A percentile compares a stretch with the other conserved stretches of the same genome.
These are phyloP conservation scores for Chloroclystis v-ata DNA, from an alignment of 2,888 invertebrate genomes.

Conservation along the genomic window DNA sequence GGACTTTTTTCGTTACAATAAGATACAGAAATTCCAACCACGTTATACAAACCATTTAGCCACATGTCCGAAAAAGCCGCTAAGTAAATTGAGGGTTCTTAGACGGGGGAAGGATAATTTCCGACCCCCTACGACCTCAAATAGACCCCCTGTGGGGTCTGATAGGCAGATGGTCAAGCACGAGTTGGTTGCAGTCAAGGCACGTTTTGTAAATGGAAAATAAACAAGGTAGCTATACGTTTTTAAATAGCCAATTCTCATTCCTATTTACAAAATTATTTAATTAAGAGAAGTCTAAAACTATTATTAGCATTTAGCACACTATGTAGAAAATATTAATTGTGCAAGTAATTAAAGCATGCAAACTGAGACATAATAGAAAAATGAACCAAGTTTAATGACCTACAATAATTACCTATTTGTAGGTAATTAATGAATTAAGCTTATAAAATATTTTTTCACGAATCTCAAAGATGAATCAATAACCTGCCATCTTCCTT, in stretches of 20 bases:
- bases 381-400: too few relatives aligned
- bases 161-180: background rate
- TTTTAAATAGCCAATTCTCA: background rate
- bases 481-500: constrained; percentile 1
- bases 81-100: constrained; percentile 14
- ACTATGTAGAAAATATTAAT: too few relatives aligned
- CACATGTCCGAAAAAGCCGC: constrained; percentile 8
- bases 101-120: background rate
- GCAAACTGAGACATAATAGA: too few relatives aligned
- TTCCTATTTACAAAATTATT: too few relatives aligned
- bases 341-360: too few relatives aligned
- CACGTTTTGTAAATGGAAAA: background rate
- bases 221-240: too few relatives aligned
- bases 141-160: background rate
- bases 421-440: too few relatives aligned
- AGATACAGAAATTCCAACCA: constrained; percentile 1
- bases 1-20: background rate
- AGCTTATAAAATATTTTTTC: too few relatives aligned
- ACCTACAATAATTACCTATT: too few relatives aligned
- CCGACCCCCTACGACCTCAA: background rate
- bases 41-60: constrained; percentile 9
- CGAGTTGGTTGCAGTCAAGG: background rate
- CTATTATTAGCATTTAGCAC: too few relatives aligned
- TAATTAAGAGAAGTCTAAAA: too few relatives aligned
- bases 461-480: background rate